Evolutionary conservation across 2,888 invertebrate genomes (phyloP), one percentile per base, ranked within the genome.

Genomic region (Cistogaster globosa): DNA sequence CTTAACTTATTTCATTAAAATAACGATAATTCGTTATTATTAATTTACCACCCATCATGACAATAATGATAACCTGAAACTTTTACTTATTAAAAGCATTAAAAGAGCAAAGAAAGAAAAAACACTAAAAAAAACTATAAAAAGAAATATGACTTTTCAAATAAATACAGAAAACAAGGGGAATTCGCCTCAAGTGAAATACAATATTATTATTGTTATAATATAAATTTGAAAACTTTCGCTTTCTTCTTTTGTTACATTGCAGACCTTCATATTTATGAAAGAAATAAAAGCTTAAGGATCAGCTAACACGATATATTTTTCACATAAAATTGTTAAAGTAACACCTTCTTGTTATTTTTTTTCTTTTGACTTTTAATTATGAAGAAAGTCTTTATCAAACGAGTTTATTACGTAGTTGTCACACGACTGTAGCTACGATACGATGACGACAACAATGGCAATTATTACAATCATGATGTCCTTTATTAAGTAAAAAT

Each of bases 261-360:
- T 63, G 71, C n/a, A 71, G 58, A 58, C 53, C 57, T 62, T 72
- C 0, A 80, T 78, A 84, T 81, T 63, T 51, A 71, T 55, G 60
- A 71, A 8, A 38, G 22, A 63, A 53, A 72, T 55, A 48, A 76
- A 81, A 82, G 82, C 86, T 81, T 81, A 83, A 79, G 71, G 76
- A 86, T 80, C 76, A 82, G 76, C 80, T 63, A 63, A 63, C 80
- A 77, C 67, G 60, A 88, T 87, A 84, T 72, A 84, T 83, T 80
- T 76, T 48, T 38, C 53, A 48, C 58, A 84, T 76, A 80, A 84
- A 60, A 69, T 55, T 71, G 32, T 67, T 22, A 83, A 72, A 79
- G 79, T 87, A 90, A 90, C 91, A 91, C 91, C 91, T 91, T 91
- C 90, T 90, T 90, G 90, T 91, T n/a, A 2, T 48, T 58, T 38